These are phyloP conservation scores for Xylocampa areola DNA, from an alignment of 2,888 invertebrate genomes.

Conservation along the genomic window DNA sequence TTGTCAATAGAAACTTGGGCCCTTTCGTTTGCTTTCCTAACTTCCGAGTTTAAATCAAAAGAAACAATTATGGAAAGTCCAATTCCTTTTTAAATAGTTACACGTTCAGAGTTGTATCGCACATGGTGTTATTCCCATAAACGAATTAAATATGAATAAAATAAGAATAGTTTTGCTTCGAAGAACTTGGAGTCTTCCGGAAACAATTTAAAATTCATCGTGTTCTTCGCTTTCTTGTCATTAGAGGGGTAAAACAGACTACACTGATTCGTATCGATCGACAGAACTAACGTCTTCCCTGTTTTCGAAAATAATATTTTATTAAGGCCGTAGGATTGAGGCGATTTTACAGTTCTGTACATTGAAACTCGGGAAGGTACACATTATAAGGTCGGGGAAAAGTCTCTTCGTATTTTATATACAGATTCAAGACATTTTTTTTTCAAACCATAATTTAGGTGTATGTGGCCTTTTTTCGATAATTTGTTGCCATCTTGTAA, in stretches of 20 bases:
- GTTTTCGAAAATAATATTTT: neutral
- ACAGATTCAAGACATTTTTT: no score
- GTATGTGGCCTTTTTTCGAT: no score
- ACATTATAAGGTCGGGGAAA: no score
- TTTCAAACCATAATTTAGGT: no score
- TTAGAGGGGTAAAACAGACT: constrained; percentile 1
- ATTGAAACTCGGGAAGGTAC: no score
- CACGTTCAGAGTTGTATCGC: neutral
- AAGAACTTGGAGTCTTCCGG: constrained; percentile 7
- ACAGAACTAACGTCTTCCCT: neutral
- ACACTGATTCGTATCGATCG: constrained; percentile 15
- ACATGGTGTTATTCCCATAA: neutral
- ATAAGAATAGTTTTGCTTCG: constrained; percentile 19
- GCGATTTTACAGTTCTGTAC: no score
- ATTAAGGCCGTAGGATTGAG: no score
- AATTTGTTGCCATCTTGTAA: no score
- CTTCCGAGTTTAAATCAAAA: neutral
- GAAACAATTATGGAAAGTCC: neutral
- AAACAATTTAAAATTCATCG: constrained; percentile 22
- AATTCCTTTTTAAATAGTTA: constrained; percentile 2
- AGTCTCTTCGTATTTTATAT: no score
- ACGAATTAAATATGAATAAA: constrained; percentile 14
- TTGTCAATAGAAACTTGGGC: no score
- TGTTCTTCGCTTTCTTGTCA: constrained; percentile 9
- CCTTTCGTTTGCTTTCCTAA: constrained; percentile 8